Base-by-base conservation (phyloP, 2,888 invertebrate genomes). In the Agapetus fuscipes region DNA sequence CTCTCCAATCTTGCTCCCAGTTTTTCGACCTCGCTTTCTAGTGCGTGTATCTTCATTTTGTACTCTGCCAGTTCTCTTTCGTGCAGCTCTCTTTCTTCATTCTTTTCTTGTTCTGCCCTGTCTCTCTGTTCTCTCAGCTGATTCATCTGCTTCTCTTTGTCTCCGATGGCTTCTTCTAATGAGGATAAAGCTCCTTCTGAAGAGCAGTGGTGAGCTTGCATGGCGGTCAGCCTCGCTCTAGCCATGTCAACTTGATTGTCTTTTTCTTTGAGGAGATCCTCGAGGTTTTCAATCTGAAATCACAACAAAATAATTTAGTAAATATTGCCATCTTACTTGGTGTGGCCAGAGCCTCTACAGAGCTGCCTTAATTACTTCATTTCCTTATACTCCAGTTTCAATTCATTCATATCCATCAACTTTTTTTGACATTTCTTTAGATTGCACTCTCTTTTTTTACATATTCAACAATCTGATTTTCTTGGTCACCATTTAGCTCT, bases 201-300 rank as follows among this genome's bases (percentile, higher is more conserved):
- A 46, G 88, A 83, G 65, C 88, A 90, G 58, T 91, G 90, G 57
- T 94, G 93, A 11, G 90, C 90, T 70, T 93, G 93, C 81, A 94
- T 88, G 42, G 93, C 89, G 32, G 88, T 86, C 34, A 89, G 63
- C 51, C 93, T 75, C 20, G 90, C 90, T 50, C 93, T 72, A 2
- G 93, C 89, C 85, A 91, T 89, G 54, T 94, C 91, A 38, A 98
- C 87, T 72, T 96, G 95, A 64, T 91, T 91, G 60, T 98, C 97
- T 67, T 96, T 97, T 60, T 98, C 98, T 65, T 93, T 91, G 35
- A 98, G 72, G 37, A 94, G 72, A 57, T 96, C 96, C 71, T 98
- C 98, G 49, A 97, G 71, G 61, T 94, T 95, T 68, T 98, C 97
- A 57, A 97, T 89, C 93, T 97, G 58, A 24, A 52, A 49, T 33